Percentiles rank a stretch among this genome's conserved stretches.
Evolutionary conservation across 2,888 invertebrate genomes (phyloP).

Genomic region (Drosophila siamana): DNA sequence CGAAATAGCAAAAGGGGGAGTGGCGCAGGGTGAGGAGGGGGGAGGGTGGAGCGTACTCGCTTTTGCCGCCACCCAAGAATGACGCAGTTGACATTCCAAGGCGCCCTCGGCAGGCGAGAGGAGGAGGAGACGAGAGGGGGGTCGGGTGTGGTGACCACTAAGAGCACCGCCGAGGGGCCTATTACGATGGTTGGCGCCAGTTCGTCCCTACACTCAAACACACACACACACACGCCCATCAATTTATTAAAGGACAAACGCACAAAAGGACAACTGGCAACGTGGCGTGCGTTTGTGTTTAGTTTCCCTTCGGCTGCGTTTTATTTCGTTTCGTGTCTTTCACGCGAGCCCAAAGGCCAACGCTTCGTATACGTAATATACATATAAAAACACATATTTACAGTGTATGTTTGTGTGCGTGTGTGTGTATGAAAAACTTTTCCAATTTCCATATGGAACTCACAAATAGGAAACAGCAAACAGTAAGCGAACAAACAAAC

Average conservation of each 20-base stretch:
- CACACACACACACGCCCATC: constrained; percentile 44
- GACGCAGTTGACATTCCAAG: constrained; percentile 75
- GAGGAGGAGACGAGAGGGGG: no score
- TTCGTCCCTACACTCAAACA: constrained; percentile 44
- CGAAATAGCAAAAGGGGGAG: background rate
- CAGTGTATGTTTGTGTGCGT: constrained; percentile 15
- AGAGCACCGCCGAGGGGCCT: constrained; percentile 56
- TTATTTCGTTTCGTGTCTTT: constrained; percentile 51
- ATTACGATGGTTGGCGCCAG: constrained; percentile 76
- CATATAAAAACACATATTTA: background rate
- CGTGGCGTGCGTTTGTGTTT: constrained; percentile 36
- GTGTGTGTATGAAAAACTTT: constrained; percentile 50
- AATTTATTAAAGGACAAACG: constrained; percentile 61
- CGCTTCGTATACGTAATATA: constrained; percentile 41
- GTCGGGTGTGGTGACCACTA: constrained; percentile 58
- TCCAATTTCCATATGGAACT: constrained; percentile 77
- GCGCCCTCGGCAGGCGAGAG: background rate
- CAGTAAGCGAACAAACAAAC: constrained; percentile 57
- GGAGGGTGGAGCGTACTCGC: constrained; percentile 8
- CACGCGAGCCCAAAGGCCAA: constrained; percentile 62
- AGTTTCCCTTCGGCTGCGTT: constrained; percentile 48
- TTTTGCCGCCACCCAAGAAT: constrained; percentile 44
- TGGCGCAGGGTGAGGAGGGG: background rate
- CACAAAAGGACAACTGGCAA: constrained; percentile 58
- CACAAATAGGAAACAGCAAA: constrained; percentile 53